phyloP scores from a whole-genome alignment of 2,888 invertebrate genomes.

The Silvanus unidentatus region DNA sequence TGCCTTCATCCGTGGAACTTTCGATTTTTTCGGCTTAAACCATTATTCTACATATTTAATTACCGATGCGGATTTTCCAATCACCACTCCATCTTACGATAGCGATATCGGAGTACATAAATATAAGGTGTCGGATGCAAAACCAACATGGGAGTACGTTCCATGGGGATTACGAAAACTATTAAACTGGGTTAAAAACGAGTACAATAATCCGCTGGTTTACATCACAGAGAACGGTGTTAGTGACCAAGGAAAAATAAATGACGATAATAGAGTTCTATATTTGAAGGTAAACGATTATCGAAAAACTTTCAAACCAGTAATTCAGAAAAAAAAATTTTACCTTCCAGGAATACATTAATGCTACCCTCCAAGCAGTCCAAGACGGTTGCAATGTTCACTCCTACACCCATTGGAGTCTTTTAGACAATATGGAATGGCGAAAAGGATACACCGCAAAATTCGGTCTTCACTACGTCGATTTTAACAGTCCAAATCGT shows the following conservation, averaged over 20 bases:
- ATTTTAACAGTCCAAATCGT: slow-evolving; percentile 55
- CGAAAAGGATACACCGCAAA: slow-evolving; percentile 60
- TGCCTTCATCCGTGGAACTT: slow-evolving; percentile 46
- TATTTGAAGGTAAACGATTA: slow-evolving; percentile 35
- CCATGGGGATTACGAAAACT: slow-evolving; percentile 58
- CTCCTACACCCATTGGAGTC: slow-evolving; percentile 71
- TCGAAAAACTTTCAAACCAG: slow-evolving; percentile 6
- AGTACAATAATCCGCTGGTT: slow-evolving; percentile 50
- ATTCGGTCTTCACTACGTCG: slow-evolving; percentile 65
- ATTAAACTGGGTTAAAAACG: slow-evolving; percentile 46
- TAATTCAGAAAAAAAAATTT: not conserved
- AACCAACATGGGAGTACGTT: slow-evolving; percentile 48
- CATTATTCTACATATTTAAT: slow-evolving; percentile 54
- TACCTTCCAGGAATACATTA: slow-evolving; percentile 16
- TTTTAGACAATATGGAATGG: slow-evolving; percentile 83
- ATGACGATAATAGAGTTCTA: slow-evolving; percentile 48
- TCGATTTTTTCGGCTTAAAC: slow-evolving; percentile 63
- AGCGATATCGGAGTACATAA: slow-evolving; percentile 33
- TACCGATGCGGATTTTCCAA: slow-evolving; percentile 31
- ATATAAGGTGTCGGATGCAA: slow-evolving; percentile 48
- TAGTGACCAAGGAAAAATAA: slow-evolving; percentile 45
- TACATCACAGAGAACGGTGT: slow-evolving; percentile 57
- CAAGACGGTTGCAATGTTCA: slow-evolving; percentile 55
- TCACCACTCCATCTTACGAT: slow-evolving; percentile 32
- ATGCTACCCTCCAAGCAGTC: slow-evolving; percentile 40